phyloP scores from a whole-genome alignment of 2,113 vertebrate genomes.

The Indri indri region DNA sequence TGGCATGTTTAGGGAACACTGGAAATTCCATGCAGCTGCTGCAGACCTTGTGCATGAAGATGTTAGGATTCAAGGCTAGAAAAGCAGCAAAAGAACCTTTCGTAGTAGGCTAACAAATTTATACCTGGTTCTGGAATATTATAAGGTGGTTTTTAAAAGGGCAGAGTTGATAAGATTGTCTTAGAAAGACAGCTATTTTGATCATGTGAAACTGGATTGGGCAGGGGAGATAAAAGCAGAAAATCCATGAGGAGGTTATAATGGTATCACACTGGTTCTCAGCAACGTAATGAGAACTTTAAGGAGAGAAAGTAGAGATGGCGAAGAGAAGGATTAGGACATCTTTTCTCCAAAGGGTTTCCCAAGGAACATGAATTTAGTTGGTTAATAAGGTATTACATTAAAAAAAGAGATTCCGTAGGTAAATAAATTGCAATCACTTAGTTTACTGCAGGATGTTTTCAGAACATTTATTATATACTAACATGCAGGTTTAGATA shows the following conservation, averaged over 20 bases:
- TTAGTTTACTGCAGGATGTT: background rate
- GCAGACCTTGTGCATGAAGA: background rate
- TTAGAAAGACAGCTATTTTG: background rate
- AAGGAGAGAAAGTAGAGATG: background rate
- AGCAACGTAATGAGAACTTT: background rate
- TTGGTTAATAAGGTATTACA: background rate
- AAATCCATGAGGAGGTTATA: background rate
- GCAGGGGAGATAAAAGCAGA: background rate
- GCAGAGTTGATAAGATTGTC: background rate
- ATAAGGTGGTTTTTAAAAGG: background rate
- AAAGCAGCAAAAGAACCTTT: background rate
- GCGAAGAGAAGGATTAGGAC: background rate
- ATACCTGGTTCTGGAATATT: background rate
- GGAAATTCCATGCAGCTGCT: background rate
- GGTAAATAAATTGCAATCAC: slow-evolving; percentile 5
- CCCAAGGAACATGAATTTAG: background rate
- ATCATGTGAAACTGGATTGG: background rate
- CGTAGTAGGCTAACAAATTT: background rate
- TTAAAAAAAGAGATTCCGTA: background rate
- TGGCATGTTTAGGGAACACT: background rate
- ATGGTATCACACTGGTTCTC: background rate
- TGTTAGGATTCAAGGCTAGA: background rate
- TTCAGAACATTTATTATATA: background rate
- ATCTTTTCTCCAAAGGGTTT: slow-evolving; percentile 9
- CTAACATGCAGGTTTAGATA: background rate